Evolutionary conservation across 2,797 vertebrate genomes (phyloP).

Genomic region (Takifugu ocellatus): DNA sequence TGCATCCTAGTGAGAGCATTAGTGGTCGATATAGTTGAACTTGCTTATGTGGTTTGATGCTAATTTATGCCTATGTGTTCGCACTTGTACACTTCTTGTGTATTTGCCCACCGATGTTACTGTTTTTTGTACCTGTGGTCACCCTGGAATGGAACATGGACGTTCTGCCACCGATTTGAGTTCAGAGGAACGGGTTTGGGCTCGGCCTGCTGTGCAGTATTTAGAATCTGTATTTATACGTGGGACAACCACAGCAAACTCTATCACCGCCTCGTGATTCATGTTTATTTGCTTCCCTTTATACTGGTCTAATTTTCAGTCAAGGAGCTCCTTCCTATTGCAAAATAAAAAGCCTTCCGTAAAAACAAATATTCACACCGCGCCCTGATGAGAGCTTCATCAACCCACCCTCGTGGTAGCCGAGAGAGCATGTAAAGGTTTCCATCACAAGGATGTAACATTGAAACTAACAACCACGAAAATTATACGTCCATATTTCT

Average conservation of each 20-base stretch:
- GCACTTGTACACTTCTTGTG: constrained; percentile 41
- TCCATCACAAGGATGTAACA: constrained; percentile 64
- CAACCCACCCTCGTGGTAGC: constrained; percentile 50
- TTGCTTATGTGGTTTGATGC: constrained; percentile 63
- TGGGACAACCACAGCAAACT: constrained; percentile 68
- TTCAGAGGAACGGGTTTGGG: constrained; percentile 69
- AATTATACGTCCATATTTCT: constrained; percentile 76
- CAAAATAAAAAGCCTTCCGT: constrained; percentile 20
- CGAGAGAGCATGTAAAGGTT: constrained; percentile 67
- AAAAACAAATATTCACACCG: constrained; percentile 56
- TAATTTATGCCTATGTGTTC: constrained; percentile 60
- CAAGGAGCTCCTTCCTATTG: constrained; percentile 32
- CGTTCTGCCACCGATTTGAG: constrained; percentile 69
- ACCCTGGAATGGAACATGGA: constrained; percentile 67
- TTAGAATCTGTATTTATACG: constrained; percentile 74
- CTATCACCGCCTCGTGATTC: constrained; percentile 69
- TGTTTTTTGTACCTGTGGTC: constrained; percentile 68
- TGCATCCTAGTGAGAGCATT: constrained; percentile 44
- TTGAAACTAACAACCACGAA: constrained; percentile 73
- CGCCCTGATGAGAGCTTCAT: constrained; percentile 49
- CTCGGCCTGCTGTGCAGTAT: constrained; percentile 64
- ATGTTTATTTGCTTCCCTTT: constrained; percentile 70
- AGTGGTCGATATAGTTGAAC: constrained; percentile 38
- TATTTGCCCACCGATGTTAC: constrained; percentile 63
- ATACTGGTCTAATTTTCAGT: constrained; percentile 54